Conservation (phyloP, 2,113 vertebrate species). For the Epinephelus fuscoguttatus region DNA sequence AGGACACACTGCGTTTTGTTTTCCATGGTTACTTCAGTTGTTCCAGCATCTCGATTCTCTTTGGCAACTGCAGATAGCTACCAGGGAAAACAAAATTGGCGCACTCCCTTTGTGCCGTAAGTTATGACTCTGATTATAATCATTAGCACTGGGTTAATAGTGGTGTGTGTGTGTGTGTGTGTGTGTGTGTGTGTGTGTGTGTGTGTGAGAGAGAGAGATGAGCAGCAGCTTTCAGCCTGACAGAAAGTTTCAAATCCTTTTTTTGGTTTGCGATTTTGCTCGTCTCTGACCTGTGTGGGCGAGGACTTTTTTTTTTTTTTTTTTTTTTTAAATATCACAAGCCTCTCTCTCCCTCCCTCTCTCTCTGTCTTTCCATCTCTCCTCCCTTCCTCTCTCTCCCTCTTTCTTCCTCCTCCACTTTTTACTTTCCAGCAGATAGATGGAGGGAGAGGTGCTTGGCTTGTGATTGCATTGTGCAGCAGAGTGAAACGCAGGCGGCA, state of each 20-base stretch:
- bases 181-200: neutral
- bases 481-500: constrained; percentile 50
- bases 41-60: too few relatives aligned
- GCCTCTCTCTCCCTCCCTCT: constrained; percentile 31
- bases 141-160: too few relatives aligned
- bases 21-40: too few relatives aligned
- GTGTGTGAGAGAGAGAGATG: neutral
- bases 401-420: constrained; percentile 57
- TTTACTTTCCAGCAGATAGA: neutral
- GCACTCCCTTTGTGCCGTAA: too few relatives aligned
- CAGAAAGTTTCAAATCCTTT: constrained; percentile 18
- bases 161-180: too few relatives aligned
- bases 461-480: constrained; percentile 70
- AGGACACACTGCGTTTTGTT: too few relatives aligned
- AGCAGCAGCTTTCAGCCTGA: neutral
- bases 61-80: too few relatives aligned
- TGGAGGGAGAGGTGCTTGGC: constrained; percentile 6
- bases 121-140: too few relatives aligned
- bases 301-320: constrained; percentile 26
- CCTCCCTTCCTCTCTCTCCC: neutral
- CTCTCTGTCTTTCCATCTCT: constrained; percentile 1
- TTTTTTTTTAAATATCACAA: constrained; percentile 44
- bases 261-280: constrained; percentile 9
- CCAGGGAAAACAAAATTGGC: too few relatives aligned
- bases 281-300: constrained; percentile 66